These are phyloP conservation scores for Tenebrosternarchus preto DNA, from an alignment of 2,113 vertebrate genomes.

Conservation along the genomic window DNA sequence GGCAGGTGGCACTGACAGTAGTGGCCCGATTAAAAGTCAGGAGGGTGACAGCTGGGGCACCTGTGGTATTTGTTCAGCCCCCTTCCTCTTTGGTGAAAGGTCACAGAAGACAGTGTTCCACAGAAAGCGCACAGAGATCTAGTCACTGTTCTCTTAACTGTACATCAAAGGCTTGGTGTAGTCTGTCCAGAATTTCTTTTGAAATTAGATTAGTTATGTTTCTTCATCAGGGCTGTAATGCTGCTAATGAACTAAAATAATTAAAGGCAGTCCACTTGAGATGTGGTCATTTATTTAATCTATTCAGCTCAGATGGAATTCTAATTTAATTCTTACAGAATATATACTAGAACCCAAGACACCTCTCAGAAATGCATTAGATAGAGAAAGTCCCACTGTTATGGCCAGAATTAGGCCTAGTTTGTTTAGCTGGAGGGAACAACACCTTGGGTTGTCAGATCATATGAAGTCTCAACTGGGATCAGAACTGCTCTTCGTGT, in stretches of 20 bases:
- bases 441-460: constrained; percentile 48
- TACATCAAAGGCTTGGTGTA: constrained; percentile 25
- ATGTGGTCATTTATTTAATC: constrained; percentile 41
- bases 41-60: constrained; percentile 47
- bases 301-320: not conserved
- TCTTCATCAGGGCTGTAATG: constrained; percentile 26
- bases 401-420: constrained; percentile 35
- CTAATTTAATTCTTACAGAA: constrained; percentile 21
- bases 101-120: constrained; percentile 37
- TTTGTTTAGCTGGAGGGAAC: constrained; percentile 51
- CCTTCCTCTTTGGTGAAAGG: constrained; percentile 49
- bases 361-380: constrained; percentile 34
- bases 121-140: constrained; percentile 29
- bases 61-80: constrained; percentile 46
- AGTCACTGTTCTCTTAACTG: not conserved
- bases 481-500: constrained; percentile 50
- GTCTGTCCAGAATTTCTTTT: not conserved
- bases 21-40: constrained; percentile 57
- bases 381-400: constrained; percentile 38
- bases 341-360: constrained; percentile 17
- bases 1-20: constrained; percentile 37
- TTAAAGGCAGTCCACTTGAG: constrained; percentile 32
- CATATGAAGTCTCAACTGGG: constrained; percentile 37
- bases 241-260: constrained; percentile 30
- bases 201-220: constrained; percentile 23